These are phyloP conservation scores for Agapostemon virescens DNA, from an alignment of 2,888 invertebrate genomes.

Conservation along the genomic window DNA sequence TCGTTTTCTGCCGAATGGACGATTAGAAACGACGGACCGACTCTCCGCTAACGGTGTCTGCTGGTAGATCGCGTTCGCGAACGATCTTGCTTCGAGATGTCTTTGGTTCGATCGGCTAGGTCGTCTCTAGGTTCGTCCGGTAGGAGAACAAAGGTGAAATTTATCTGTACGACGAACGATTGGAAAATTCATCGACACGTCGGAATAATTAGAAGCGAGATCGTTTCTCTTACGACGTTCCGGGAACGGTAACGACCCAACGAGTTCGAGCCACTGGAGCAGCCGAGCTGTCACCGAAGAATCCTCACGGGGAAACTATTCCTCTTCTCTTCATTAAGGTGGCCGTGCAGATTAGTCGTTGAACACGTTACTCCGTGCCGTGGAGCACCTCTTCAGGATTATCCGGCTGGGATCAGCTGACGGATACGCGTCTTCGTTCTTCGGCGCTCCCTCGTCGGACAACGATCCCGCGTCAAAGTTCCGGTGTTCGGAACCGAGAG, in stretches of 20 bases:
- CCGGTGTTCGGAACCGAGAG: background rate
- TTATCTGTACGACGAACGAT: too few species aligned
- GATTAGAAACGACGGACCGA: too few species aligned
- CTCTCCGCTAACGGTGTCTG: too few species aligned
- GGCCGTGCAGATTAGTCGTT: background rate
- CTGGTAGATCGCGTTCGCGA: too few species aligned
- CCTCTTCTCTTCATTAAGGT: background rate
- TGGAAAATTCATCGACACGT: background rate
- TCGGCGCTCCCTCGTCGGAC: background rate
- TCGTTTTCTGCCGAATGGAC: too few species aligned
- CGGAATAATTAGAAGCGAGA: background rate
- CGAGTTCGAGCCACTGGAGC: background rate
- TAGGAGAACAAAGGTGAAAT: too few species aligned
- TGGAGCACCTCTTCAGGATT: background rate
- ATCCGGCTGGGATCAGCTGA: slow-evolving; percentile 6
- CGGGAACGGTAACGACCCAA: background rate
- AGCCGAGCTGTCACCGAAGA: background rate
- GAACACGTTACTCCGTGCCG: background rate
- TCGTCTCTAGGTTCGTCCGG: too few species aligned
- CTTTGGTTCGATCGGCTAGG: too few species aligned
- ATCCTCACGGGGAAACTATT: background rate
- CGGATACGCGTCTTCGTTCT: background rate
- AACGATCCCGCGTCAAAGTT: background rate
- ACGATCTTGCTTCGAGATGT: too few species aligned
- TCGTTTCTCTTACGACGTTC: background rate